Base-by-base conservation (phyloP, 1,140 invertebrate species). In the Neodiprion fabricii region DNA sequence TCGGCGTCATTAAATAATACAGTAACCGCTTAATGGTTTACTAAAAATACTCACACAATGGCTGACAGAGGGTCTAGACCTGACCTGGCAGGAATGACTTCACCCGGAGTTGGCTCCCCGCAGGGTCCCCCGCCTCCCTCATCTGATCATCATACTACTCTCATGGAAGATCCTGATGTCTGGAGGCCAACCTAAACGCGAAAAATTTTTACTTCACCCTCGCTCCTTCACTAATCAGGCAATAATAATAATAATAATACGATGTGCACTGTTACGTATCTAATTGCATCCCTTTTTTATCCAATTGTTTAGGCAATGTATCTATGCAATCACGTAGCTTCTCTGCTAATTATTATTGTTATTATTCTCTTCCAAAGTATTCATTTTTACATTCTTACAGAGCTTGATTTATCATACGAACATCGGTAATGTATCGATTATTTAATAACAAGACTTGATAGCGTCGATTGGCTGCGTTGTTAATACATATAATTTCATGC, bases 111-210 rank as follows among this genome's bases (percentile, higher is more conserved):
- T 81, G 87, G 89, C 89, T 91, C 87, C 88, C 90, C 89, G 88
- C 93, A 85, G 80, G 91, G 87, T 85, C 90, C 85, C 83, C 89
- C 86, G 89, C 91, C 87, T 90, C 91, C 90, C 90, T 91, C 90
- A 90, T 91, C 89, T 80, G 90, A 92, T 87, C 91, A 92, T 79
- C 91, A 93, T 86, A 92, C 93, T 79, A 95, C 95, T 77, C 91
- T 95, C 73, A 95, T 96, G 94, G 94, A 96, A 90, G 94, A 96
- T 89, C 95, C 95, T 68, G 94, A 96, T 89, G 94, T 96, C 79
- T 96, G 95, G 95, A 94, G 94, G 87, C 94, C 94, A 83, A 95
- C 94, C 91, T 95, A 96, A 94, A 90, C 82, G 79, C 80, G 83
- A 90, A 88, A 89, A 86, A 88, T 87, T 86, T 83, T 85, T 81